These are phyloP conservation scores for Corapipo altera DNA, from an alignment of 2,113 vertebrate genomes.

Conservation along the genomic window DNA sequence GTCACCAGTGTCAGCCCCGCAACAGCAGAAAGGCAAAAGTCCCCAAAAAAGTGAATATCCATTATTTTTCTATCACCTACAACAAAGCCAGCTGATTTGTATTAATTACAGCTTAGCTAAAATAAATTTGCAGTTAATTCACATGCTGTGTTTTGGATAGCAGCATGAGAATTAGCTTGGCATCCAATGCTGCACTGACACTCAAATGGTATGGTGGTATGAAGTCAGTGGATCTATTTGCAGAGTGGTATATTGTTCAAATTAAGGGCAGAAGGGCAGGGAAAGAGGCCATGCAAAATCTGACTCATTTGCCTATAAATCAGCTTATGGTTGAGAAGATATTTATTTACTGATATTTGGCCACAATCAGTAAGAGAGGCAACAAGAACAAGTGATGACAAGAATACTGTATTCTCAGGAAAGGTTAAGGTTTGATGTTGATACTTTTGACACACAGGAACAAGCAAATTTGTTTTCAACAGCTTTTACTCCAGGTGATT, in stretches of 20 bases:
- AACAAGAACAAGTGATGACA: not conserved
- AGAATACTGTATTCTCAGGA: not conserved
- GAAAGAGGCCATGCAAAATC: not conserved
- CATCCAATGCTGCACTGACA: not conserved
- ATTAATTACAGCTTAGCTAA: not conserved
- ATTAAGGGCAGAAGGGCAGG: not conserved
- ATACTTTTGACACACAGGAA: not conserved
- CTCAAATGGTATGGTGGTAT: not conserved
- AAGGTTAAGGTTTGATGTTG: not conserved
- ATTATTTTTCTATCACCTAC: not conserved
- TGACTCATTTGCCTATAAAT: not conserved
- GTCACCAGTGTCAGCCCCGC: not conserved
- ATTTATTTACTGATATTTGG: not conserved
- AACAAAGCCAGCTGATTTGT: not conserved
- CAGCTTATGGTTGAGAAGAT: not conserved
- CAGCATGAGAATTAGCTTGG: not conserved
- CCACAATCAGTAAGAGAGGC: not conserved
- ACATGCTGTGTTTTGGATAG: not conserved
- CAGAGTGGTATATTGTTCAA: not conserved
- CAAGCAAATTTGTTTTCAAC: slow-evolving; percentile 28
- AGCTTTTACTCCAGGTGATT: slow-evolving; percentile 4
- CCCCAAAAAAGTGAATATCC: not conserved
- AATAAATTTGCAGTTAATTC: not conserved
- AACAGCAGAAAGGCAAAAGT: not conserved
- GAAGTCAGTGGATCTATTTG: not conserved